Evolutionary conservation across 2,888 invertebrate species (phyloP), one percentile per base, ranked within the genome.

Genomic region (Flexamia atlantica): DNA sequence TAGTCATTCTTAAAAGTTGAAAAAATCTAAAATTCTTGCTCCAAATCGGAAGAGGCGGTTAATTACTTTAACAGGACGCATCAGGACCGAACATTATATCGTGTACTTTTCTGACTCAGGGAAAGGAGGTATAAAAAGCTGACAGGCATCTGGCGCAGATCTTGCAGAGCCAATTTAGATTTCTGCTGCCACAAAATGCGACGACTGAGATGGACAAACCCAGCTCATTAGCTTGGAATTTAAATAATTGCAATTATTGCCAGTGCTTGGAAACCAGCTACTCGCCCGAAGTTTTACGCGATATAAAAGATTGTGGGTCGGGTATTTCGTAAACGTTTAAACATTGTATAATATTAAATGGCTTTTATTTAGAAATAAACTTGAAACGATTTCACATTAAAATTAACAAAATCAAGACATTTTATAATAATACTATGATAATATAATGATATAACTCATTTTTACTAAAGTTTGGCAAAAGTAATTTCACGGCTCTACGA

Each of bases 101-200:
- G 23, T 5, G 57, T 30, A 28, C 20, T 25, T 64, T 30, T 30
- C 30, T 12, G 64, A 12, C 64, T 64, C 10, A 64, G 64, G 64
- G 64, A 64, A 64, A 64, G 64, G 64, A 64, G 2, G 64, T 10
- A 14, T 30, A 64, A 64, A 64, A 64, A 64, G 14, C 3, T 28
- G 64, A 57, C 4, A 64, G 30, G 64, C 64, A 64, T 64, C 64
- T 28, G 28, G 64, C 64, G 28, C 64, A 64, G 64, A 30, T 30
- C 64, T 64, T 64, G 64, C 64, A 64, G 64, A 1, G 64, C 28
- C 28, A 25, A 64, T 64, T 64, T 64, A 30, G 64, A 64, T 12
- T 64, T 64, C 28, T 64, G 64, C 64, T 30, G 30, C 64, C 64
- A 28, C 28, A 64, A 64, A 64, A 64, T 64, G 64, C 28, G 4